These are phyloP conservation scores for Microctenopoma steveboyesi DNA, from an alignment of 2,797 vertebrate genomes.

Conservation along the genomic window DNA sequence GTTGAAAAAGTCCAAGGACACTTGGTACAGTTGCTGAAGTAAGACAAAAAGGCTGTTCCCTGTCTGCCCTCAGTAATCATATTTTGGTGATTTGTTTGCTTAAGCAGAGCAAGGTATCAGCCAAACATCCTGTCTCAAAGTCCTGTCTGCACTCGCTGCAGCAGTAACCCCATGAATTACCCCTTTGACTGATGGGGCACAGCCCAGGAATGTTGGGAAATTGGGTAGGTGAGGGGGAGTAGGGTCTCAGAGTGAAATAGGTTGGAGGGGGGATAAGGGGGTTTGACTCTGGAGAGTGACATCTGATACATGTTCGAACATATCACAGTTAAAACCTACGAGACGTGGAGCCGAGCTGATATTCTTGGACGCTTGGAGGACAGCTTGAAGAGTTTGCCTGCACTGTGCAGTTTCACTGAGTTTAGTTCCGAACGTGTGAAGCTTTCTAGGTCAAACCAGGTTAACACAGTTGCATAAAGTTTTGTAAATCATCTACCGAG, in stretches of 20 bases:
- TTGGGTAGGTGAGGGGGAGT: constrained; percentile 77
- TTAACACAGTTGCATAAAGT: constrained; percentile 31
- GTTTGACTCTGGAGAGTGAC: constrained; percentile 77
- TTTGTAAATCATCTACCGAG: constrained; percentile 51
- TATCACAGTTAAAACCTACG: constrained; percentile 72
- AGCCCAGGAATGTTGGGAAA: constrained; percentile 81
- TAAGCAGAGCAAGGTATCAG: constrained; percentile 86
- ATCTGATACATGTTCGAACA: constrained; percentile 81
- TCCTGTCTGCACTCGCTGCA: constrained; percentile 77
- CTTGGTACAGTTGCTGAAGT: constrained; percentile 50
- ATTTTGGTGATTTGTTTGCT: constrained; percentile 88
- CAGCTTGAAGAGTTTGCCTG: constrained; percentile 48
- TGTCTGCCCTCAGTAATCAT: constrained; percentile 81
- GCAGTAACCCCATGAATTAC: constrained; percentile 82
- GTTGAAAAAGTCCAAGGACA: constrained; percentile 56
- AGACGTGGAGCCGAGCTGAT: constrained; percentile 63
- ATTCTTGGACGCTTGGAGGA: constrained; percentile 61
- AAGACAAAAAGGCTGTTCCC: constrained; percentile 64
- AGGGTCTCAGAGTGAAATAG: constrained; percentile 65
- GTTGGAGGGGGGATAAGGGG: constrained; percentile 60
- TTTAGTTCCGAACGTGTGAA: constrained; percentile 45
- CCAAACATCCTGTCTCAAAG: constrained; percentile 89
- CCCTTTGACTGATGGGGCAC: constrained; percentile 82
- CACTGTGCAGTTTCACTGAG: constrained; percentile 27
- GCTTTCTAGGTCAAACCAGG: constrained; percentile 45